phyloP scores from a whole-genome alignment of 2,797 vertebrate genomes.

The Varecia variegata region DNA sequence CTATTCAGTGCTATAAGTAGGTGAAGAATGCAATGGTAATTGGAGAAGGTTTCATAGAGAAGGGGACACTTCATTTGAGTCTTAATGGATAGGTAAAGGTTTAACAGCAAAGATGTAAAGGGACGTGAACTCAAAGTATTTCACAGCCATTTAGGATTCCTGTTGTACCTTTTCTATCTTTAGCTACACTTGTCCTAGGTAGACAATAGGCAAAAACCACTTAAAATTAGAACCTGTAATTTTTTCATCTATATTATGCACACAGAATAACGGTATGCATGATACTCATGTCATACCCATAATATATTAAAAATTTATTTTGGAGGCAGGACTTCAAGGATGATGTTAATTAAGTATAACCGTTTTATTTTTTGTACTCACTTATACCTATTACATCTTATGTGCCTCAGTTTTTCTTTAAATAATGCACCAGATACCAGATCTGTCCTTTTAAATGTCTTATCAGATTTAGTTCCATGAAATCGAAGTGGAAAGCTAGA shows the following conservation, averaged over 20 bases:
- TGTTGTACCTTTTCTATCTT: not conserved
- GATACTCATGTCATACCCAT: not conserved
- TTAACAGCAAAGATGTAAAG: not conserved
- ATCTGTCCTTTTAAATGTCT: not conserved
- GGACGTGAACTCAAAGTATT: not conserved
- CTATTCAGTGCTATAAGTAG: not conserved
- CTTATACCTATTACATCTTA: not conserved
- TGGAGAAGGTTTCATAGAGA: not conserved
- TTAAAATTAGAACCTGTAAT: not conserved
- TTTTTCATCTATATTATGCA: not conserved
- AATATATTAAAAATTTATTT: conserved; percentile 9
- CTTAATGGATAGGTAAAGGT: not conserved
- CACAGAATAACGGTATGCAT: not conserved
- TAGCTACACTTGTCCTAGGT: not conserved
- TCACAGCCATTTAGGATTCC: not conserved
- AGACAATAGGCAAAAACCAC: not conserved
- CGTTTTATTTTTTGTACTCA: not conserved
- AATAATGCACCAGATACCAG: not conserved
- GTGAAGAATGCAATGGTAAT: not conserved
- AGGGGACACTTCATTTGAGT: not conserved
- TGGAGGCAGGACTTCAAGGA: not conserved
- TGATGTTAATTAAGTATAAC: not conserved
- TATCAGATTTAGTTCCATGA: not conserved
- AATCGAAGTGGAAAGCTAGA: not conserved
- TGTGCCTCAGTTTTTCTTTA: not conserved